Evolutionary conservation across 2,113 vertebrate species (phyloP).

Genomic region (Rattus rattus): DNA sequence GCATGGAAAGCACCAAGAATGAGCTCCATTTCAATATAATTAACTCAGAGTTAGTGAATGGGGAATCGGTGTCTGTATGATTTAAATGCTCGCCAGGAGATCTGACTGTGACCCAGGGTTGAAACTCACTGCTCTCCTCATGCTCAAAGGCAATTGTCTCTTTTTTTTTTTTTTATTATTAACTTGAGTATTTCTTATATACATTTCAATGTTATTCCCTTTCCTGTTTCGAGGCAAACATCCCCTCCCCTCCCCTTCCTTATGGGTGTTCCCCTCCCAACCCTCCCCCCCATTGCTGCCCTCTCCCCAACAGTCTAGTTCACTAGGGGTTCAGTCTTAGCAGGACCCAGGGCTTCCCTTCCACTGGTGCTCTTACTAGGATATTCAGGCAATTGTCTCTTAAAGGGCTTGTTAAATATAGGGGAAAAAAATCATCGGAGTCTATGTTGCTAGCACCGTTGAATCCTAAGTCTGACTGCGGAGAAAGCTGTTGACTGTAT

Average conservation of each 20-base stretch:
- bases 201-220: too few species aligned
- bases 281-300: too few species aligned
- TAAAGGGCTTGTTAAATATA: not conserved
- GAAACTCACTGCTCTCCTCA: not conserved
- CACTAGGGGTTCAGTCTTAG: too few species aligned
- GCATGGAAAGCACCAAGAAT: not conserved
- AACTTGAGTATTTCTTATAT: too few species aligned
- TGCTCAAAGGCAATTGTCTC: slow-evolving; percentile 20
- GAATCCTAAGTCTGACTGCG: not conserved
- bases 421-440: not conserved
- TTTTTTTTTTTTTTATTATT: too few species aligned
- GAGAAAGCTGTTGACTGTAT: not conserved
- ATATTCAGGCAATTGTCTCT: slow-evolving; percentile 26
- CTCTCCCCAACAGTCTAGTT: too few species aligned
- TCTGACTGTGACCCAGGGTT: not conserved
- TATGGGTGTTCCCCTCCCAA: too few species aligned
- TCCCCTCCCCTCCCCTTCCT: too few species aligned
- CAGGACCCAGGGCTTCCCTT: too few species aligned
- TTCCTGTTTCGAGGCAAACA: too few species aligned
- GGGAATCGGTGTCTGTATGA: not conserved
- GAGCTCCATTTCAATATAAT: not conserved
- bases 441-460: not conserved
- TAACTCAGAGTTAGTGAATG: slow-evolving; percentile 17
- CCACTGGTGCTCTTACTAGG: too few species aligned
- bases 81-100: not conserved